Percentiles rank a stretch among this genome's conserved stretches.
Conservation (phyloP, 30 jellyfish, hydroid and myxozoan species). For the Rhopilema esculentum region DNA sequence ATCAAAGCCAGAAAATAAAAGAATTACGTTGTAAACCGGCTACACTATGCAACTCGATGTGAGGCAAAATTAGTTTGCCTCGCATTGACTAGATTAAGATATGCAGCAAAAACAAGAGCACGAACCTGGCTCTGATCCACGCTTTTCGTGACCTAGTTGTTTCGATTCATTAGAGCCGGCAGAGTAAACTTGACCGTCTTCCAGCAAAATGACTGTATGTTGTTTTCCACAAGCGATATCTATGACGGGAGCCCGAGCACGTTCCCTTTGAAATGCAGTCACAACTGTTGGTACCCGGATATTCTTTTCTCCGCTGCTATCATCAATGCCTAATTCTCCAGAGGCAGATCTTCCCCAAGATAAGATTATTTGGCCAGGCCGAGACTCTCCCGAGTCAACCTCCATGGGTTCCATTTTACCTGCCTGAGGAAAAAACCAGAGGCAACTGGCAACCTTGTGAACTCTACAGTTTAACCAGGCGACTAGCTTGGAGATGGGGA, state of each 20-base stretch:
- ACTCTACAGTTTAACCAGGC: too few species aligned
- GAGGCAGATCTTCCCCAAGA: conserved; percentile 63
- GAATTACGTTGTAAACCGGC: too few species aligned
- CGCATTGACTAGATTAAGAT: background rate
- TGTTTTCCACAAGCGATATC: conserved; percentile 76
- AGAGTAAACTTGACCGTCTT: conserved; percentile 73
- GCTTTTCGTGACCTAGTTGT: conserved; percentile 70
- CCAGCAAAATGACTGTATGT: conserved; percentile 70
- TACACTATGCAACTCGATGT: too few species aligned
- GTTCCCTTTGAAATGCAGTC: background rate
- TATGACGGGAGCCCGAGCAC: background rate
- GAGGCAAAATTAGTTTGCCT: background rate
- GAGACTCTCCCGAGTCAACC: conserved; percentile 2
- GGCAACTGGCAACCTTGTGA: background rate
- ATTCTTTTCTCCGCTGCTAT: background rate
- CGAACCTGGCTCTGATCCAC: conserved; percentile 49
- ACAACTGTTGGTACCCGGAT: conserved; percentile 21
- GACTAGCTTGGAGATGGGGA: too few species aligned
- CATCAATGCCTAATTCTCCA: conserved; percentile 35
- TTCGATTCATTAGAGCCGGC: conserved; percentile 76
- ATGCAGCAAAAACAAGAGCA: background rate
- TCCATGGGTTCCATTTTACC: conserved; percentile 39
- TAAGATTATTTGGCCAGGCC: conserved; percentile 11
- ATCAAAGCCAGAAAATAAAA: too few species aligned
- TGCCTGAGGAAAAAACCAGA: too few species aligned